Percentiles rank a stretch among this genome's conserved stretches.
Evolutionary conservation across 2,113 vertebrate species (phyloP).

Genomic region (Ceuthmochares aereus): DNA sequence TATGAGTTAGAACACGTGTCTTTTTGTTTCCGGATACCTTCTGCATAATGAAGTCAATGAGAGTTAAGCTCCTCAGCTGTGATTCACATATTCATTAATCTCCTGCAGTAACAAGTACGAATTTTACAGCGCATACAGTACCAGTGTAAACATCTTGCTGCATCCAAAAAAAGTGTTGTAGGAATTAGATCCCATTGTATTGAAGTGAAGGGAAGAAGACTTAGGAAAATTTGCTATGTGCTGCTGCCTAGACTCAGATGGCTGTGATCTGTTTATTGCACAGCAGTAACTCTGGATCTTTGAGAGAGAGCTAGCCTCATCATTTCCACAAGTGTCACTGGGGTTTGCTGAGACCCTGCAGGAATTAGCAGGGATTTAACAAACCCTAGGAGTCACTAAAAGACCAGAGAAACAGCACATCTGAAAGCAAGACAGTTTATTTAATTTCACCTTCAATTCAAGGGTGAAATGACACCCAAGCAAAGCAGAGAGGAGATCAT

Average conservation of each 20-base stretch:
- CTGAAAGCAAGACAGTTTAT: not conserved
- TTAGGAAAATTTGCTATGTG: not conserved
- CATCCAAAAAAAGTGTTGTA: slow-evolving; percentile 43
- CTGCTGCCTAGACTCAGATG: not conserved
- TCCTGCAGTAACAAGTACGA: slow-evolving; percentile 44
- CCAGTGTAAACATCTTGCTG: slow-evolving; percentile 48
- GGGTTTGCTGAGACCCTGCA: not conserved
- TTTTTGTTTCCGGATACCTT: slow-evolving; percentile 68
- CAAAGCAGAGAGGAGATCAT: not conserved
- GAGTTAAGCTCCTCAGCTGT: slow-evolving; percentile 67
- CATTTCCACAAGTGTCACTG: not conserved
- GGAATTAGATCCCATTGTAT: slow-evolving; percentile 67
- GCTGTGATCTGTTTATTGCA: not conserved
- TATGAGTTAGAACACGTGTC: slow-evolving; percentile 39
- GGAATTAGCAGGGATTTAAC: not conserved
- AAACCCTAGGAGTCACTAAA: not conserved
- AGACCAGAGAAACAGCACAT: not conserved
- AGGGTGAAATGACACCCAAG: not conserved
- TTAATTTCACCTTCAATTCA: rapidly evolving
- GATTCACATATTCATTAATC: slow-evolving; percentile 73
- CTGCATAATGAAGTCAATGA: slow-evolving; percentile 67
- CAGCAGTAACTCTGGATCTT: not conserved
- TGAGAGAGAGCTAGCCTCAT: not conserved
- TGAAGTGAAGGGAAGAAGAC: slow-evolving; percentile 30
- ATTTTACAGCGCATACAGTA: slow-evolving; percentile 47